A percentile compares a stretch with the other conserved stretches of the same genome.
phyloP scores from a whole-genome alignment of 1,140 invertebrate species.

The Dinoponera quadriceps region DNA sequence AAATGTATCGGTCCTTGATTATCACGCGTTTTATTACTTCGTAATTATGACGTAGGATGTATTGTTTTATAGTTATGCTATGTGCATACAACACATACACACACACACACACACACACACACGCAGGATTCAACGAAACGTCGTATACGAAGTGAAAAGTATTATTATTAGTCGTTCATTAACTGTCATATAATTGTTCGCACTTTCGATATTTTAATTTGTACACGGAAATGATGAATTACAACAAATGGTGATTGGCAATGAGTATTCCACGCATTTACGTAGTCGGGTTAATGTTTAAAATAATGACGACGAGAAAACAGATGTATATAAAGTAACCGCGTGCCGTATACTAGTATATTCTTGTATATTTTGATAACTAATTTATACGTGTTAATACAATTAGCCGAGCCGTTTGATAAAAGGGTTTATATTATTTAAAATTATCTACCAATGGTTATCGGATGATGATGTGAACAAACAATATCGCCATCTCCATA shows the following conservation, averaged over 20 bases:
- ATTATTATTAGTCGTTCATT: slow-evolving; percentile 10
- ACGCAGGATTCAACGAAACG: neutral
- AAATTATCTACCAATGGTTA: neutral
- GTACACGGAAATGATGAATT: neutral
- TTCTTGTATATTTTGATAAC: slow-evolving; percentile 44
- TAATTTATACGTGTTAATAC: slow-evolving; percentile 29
- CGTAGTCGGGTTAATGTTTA: neutral
- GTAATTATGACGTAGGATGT: too few relatives aligned
- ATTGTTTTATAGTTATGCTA: too few relatives aligned
- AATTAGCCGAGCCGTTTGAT: neutral
- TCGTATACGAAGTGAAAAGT: neutral
- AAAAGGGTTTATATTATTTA: slow-evolving; percentile 3
- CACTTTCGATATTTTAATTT: neutral
- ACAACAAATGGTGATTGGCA: neutral
- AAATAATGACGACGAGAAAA: slow-evolving; percentile 9
- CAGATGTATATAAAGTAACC: slow-evolving; percentile 39
- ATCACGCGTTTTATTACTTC: too few relatives aligned
- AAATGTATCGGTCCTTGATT: too few relatives aligned
- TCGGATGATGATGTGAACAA: neutral
- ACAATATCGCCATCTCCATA: slow-evolving; percentile 35
- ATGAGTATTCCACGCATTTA: slow-evolving; percentile 51
- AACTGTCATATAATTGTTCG: neutral
- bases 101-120: too few relatives aligned
- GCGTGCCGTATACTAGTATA: slow-evolving; percentile 1
- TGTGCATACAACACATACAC: too few relatives aligned